Base-by-base conservation (phyloP, 2,797 vertebrate genomes). In the Babyrousa celebensis region DNA sequence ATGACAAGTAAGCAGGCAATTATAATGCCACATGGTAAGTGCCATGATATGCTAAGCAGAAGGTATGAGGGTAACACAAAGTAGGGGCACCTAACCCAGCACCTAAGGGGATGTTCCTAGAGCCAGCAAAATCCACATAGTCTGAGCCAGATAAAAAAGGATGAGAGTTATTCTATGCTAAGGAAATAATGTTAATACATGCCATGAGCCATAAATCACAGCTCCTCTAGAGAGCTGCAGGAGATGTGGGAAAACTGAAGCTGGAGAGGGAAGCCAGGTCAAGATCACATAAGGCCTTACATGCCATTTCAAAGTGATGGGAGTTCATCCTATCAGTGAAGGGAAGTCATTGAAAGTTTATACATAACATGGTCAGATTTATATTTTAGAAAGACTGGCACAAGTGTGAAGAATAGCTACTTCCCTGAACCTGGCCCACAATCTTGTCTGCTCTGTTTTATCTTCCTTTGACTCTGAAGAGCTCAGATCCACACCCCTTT, bases 401-500 rank as follows among this genome's bases (percentile, higher is more conserved):
- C 67, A 9, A 0, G 7, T n/a, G 16, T 67, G 20, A n/a, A 83
- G 74, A 54, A 54, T 18, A 56, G 20, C 8, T 27, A 1, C 71
- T 67, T 72, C 40, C 15, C 15, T 8, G 11, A 63, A 32, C 11
- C 12, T 36, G 56, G 52, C 15, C 48, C 23, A 12, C 12, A 29
- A 21, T 60, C 70, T 70, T 43, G 4, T 32, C 60, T 58, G 27
- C 16, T 20, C n/a, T n/a, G 4, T 56, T 17, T 85, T 36, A 56
- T 29, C 78, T 43, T 85, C 54, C 74, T 65, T 11, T 40, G 78
- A 54, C 70, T 75, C 40, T 82, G 29, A 96, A 85, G 25, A 85
- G 27, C 21, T 27, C 23, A 54, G 6, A 6, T 83, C 60, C 43
- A 40, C 6, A 4, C 3, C 21, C 32, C 52, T 80, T 82, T 29